Conservation (phyloP, 2,797 vertebrate genomes). For the Ataeniobius toweri region DNA sequence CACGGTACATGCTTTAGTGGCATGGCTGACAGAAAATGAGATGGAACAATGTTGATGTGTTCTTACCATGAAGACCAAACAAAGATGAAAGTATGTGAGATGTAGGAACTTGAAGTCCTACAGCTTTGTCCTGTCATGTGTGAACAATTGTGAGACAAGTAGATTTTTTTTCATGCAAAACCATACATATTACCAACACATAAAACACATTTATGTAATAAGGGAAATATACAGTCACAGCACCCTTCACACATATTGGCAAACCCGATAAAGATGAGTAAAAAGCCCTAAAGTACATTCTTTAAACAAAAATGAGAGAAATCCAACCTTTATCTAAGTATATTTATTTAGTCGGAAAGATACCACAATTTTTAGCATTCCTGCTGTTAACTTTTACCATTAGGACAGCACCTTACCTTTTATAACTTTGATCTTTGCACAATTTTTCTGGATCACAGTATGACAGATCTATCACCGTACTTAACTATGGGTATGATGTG, state of each 20-base stretch:
- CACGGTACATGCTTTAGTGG: background rate
- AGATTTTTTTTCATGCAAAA: background rate
- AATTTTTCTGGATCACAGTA: too few species aligned
- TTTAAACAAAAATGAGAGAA: background rate
- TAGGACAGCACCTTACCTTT: too few species aligned
- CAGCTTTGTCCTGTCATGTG: background rate
- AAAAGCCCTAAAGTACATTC: background rate
- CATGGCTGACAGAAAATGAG: background rate
- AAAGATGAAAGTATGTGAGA: conserved; percentile 8
- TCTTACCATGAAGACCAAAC: conserved; percentile 16
- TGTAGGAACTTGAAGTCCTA: conserved; percentile 8
- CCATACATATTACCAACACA: background rate
- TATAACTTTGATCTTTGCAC: too few species aligned
- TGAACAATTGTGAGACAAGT: conserved; percentile 7
- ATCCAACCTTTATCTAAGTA: background rate
- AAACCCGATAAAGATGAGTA: background rate
- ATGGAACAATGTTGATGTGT: conserved; percentile 16
- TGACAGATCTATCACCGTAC: too few species aligned
- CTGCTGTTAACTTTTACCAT: background rate
- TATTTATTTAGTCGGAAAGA: background rate
- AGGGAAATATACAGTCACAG: background rate
- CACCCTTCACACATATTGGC: background rate
- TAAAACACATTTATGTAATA: background rate
- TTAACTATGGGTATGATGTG: background rate
- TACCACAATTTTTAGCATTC: background rate